Conservation (phyloP, 2,888 invertebrate genomes). For the Netelia virgata region DNA sequence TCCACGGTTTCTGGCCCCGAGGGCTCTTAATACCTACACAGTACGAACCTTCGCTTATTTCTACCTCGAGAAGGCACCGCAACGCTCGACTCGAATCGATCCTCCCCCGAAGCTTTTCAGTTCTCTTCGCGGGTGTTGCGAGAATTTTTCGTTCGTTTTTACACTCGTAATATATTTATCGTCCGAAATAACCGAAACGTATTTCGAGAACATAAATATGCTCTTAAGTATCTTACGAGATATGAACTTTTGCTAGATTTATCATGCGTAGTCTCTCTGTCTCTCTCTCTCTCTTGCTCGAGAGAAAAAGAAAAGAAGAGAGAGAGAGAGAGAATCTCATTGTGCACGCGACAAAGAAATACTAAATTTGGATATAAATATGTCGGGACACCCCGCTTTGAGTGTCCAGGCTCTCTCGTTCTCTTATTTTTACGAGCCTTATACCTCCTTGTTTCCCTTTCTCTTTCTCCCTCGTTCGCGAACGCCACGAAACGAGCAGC, state of each 20-base stretch:
- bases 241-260: constrained; percentile 44
- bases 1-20: constrained; percentile 69
- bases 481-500: constrained; percentile 10
- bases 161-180: neutral
- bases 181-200: neutral
- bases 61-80: constrained; percentile 58
- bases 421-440: constrained; percentile 71
- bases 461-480: constrained; percentile 20
- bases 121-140: neutral
- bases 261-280: neutral
- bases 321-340: neutral
- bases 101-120: neutral
- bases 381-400: constrained; percentile 65
- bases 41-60: constrained; percentile 73
- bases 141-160: neutral
- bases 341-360: constrained; percentile 65
- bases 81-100: constrained; percentile 40
- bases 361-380: constrained; percentile 76
- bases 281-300: no score
- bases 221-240: constrained; percentile 8
- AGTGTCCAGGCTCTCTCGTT: constrained; percentile 58
- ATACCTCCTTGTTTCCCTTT: constrained; percentile 6
- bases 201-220: neutral
- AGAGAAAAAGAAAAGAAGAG: neutral
- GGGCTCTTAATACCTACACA: constrained; percentile 67